phyloP scores from a whole-genome alignment of 2,888 invertebrate genomes.

The Athalia cordata region DNA sequence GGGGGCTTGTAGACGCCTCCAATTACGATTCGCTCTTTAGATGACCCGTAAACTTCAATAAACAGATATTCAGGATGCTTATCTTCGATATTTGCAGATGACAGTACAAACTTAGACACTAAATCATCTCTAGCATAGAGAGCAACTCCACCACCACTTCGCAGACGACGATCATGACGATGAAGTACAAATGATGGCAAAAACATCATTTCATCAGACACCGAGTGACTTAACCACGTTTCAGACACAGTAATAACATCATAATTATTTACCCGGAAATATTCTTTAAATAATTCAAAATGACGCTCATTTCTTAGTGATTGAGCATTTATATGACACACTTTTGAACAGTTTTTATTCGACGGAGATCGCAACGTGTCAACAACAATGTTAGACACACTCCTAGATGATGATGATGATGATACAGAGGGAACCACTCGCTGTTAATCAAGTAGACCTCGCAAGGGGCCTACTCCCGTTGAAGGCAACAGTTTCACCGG shows the following conservation, averaged over 20 bases:
- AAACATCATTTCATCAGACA: background rate
- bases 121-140: background rate
- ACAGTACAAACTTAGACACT: background rate
- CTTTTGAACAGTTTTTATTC: background rate
- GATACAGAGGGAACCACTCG: background rate
- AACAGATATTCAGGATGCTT: background rate
- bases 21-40: background rate
- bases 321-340: background rate
- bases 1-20: background rate
- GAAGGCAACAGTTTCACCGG: background rate
- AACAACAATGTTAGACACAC: background rate
- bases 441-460: background rate
- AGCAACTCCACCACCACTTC: background rate
- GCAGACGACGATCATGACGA: background rate
- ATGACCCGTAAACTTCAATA: background rate
- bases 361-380: background rate
- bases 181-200: background rate
- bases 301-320: background rate
- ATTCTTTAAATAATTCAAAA: background rate
- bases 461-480: background rate
- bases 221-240: background rate
- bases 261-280: background rate
- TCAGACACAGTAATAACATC: background rate
- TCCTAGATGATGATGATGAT: background rate
- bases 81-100: background rate